Evolutionary conservation across 1,140 invertebrate genomes (phyloP), one percentile per base, ranked within the genome.

Genomic region (Panagrolaimus sp.): DNA sequence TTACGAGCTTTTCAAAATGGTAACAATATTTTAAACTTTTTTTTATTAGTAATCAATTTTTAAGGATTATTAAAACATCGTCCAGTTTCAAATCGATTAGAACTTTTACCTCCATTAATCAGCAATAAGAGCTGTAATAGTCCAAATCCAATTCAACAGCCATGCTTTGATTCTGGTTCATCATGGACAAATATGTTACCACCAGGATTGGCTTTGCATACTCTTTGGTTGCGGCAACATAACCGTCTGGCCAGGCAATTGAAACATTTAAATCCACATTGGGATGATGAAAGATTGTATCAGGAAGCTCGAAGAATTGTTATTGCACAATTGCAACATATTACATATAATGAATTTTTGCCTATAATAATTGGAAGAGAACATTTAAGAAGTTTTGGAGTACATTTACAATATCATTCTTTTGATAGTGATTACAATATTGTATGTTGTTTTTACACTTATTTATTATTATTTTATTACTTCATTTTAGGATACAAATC

Each of bases 251-350:
- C 79, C 27, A 64, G 66, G 11, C 53, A 76, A 42, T 63, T 81
- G 11, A 72, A 72, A 43, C 63, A 62, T 25, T 20, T 65, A 9
- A 96, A 96, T 85, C 91, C 91, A 1, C 92, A 94, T 78, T 95
- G 92, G 92, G 90, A 93, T 79, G 92, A 96, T 79, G 92, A 96
- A 84, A 93, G 89, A 0, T 81, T 96, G 0, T 98, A 89, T 82
- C 92, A 96, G 84, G 92, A 95, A 82, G 88, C 91, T 0, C 86
- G 73, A 87, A 89, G 80, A 71, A 92, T 97, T 70, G 86, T 93
- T 23, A 69, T 75, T 25, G 79, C 79, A 48, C 79, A 81, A 69
- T 42, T 81, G 5, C 79, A 81, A 48, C 79, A 81, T 61, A 77
- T 85, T 20, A 79, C 81, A n/a, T 86, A 81, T 68, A 77, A 73